Conservation (phyloP, 2,888 invertebrate genomes). For the Lasioglossum pauxillum region DNA sequence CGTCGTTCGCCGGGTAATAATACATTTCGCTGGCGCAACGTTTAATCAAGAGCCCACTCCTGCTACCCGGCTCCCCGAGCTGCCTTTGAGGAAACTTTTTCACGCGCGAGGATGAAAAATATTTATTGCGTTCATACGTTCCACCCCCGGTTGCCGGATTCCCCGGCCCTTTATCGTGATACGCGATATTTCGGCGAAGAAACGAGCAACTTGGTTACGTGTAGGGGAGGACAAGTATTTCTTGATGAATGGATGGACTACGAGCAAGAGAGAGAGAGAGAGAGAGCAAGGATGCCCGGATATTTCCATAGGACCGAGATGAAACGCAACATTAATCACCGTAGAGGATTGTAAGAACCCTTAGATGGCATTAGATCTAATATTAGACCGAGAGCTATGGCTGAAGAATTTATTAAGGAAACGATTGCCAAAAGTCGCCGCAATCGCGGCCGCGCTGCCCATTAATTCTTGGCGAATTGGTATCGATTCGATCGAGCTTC, state of each 20-base stretch:
- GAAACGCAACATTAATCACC: slow-evolving; percentile 2
- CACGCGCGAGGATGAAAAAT: slow-evolving; percentile 45
- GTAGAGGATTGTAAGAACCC: background rate
- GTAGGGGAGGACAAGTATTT: background rate
- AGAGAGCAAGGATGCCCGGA: background rate
- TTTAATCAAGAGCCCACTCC: slow-evolving; percentile 54
- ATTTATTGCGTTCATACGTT: slow-evolving; percentile 44
- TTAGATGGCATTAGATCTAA: slow-evolving; percentile 7
- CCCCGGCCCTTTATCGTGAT: background rate
- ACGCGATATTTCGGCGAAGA: background rate
- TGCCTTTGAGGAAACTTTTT: slow-evolving; percentile 49
- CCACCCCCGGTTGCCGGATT: background rate
- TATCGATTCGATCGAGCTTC: background rate
- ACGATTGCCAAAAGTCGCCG: background rate
- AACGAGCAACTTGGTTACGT: background rate
- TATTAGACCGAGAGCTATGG: background rate
- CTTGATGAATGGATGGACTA: background rate
- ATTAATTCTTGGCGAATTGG: background rate
- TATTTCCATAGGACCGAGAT: slow-evolving; percentile 19
- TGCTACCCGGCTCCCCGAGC: background rate
- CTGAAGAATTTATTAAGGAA: background rate
- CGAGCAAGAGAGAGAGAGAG: background rate
- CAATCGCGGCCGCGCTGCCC: background rate
- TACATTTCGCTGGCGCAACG: slow-evolving; percentile 53
- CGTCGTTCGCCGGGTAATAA: slow-evolving; percentile 56